Evolutionary conservation across 2,888 invertebrate species (phyloP).

Genomic region (Cryptus viduatorius): DNA sequence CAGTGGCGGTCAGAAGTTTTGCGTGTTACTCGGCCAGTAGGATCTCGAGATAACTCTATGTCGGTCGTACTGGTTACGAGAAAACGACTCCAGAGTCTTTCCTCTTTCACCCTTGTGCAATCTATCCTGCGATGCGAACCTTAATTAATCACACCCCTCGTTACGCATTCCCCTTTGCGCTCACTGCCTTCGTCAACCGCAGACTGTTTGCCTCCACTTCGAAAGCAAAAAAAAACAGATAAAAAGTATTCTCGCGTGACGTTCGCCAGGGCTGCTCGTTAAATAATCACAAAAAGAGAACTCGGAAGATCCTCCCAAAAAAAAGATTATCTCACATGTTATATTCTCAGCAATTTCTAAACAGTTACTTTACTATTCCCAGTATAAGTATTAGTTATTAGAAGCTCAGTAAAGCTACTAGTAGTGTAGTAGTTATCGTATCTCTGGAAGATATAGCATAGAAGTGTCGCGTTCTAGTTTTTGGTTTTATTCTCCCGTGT

Average conservation of each 20-base stretch:
- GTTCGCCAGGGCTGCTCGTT: slow-evolving; percentile 20
- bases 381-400: not conserved
- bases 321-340: not conserved
- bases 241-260: slow-evolving; percentile 22
- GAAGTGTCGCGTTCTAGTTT: not conserved
- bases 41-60: slow-evolving; percentile 52
- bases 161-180: slow-evolving; percentile 46
- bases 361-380: not conserved
- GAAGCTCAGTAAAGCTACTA: not conserved
- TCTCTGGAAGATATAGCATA: not conserved
- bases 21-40: slow-evolving; percentile 58
- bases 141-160: slow-evolving; percentile 66
- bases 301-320: not conserved
- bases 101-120: slow-evolving; percentile 37
- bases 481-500: not conserved
- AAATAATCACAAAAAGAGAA: slow-evolving; percentile 33
- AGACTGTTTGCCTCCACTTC: slow-evolving; percentile 15
- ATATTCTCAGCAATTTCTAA: not conserved
- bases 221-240: slow-evolving; percentile 4
- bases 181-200: slow-evolving; percentile 29
- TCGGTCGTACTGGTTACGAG: slow-evolving; percentile 17
- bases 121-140: slow-evolving; percentile 57
- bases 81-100: slow-evolving; percentile 38
- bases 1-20: slow-evolving; percentile 41
- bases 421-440: not conserved